These are phyloP conservation scores for Tetranychus truncatus DNA, from an alignment of 2,888 invertebrate genomes.

Conservation along the genomic window DNA sequence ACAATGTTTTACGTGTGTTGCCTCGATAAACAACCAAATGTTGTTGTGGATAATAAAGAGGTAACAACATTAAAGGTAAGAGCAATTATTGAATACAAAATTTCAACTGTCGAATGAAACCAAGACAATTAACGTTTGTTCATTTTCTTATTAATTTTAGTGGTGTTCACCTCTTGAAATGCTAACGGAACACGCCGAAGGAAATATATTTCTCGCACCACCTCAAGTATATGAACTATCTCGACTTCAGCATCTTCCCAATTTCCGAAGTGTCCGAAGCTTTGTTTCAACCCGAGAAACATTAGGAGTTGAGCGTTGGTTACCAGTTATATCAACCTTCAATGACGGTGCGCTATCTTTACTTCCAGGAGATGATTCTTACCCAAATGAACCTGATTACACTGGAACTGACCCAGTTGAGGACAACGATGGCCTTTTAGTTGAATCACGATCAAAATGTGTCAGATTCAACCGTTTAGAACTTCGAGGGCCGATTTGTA, in stretches of 20 bases:
- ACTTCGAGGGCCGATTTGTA: constrained; percentile 25
- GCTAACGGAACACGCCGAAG: constrained; percentile 34
- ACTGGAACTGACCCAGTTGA: constrained; percentile 26
- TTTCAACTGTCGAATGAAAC: no score
- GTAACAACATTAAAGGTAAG: constrained; percentile 36
- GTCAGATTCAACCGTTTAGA: constrained; percentile 26
- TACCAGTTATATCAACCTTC: constrained; percentile 41
- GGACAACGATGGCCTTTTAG: constrained; percentile 25
- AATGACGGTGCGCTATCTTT: constrained; percentile 43
- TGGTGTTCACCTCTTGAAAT: constrained; percentile 46
- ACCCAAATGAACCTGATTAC: constrained; percentile 30
- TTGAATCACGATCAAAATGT: constrained; percentile 21
- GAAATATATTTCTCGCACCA: constrained; percentile 43
- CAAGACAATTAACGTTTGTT: background rate
- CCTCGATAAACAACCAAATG: constrained; percentile 40
- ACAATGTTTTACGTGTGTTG: constrained; percentile 52
- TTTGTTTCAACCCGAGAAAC: constrained; percentile 44
- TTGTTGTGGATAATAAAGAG: constrained; percentile 40
- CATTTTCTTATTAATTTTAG: constrained; percentile 33
- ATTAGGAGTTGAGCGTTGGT: constrained; percentile 39
- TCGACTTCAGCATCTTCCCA: constrained; percentile 42
- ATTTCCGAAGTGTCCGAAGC: constrained; percentile 41
- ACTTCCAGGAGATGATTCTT: constrained; percentile 39
- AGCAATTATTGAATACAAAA: no score
- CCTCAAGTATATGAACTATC: constrained; percentile 60